These are phyloP conservation scores for Nymphicus hollandicus DNA, from an alignment of 2,113 vertebrate genomes.

Conservation along the genomic window DNA sequence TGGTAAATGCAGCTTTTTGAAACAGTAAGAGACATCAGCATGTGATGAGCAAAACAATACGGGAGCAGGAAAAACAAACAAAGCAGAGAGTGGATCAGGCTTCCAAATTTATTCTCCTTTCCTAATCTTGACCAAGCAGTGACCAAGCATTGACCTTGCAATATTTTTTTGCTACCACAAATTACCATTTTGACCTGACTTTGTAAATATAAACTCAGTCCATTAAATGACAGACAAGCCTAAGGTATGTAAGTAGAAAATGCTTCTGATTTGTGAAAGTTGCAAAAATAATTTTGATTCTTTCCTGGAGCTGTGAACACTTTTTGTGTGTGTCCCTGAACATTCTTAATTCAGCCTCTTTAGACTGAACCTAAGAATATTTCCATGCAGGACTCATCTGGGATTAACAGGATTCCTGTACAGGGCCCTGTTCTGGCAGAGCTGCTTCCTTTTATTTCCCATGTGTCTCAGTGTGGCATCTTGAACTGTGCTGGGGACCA, in stretches of 20 bases:
- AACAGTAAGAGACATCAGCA: neutral
- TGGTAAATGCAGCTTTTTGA: neutral
- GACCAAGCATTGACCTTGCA: neutral
- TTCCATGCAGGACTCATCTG: neutral
- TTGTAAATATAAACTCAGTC: neutral
- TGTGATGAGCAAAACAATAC: neutral
- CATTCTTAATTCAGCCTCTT: neutral
- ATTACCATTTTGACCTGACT: neutral
- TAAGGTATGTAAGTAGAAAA: neutral
- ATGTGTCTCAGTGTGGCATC: neutral
- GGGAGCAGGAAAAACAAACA: neutral
- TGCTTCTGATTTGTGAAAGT: neutral
- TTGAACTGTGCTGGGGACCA: neutral
- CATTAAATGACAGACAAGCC: neutral
- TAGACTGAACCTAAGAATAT: neutral
- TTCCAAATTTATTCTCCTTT: conserved; percentile 43
- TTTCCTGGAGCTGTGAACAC: neutral
- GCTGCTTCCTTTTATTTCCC: neutral
- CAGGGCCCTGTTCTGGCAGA: neutral
- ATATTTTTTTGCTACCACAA: neutral
- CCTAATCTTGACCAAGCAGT: neutral
- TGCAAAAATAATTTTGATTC: neutral
- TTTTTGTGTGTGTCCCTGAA: neutral
- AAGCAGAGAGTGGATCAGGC: neutral
- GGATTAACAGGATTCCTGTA: neutral